Conservation (phyloP, 2,113 vertebrate genomes). For the Coracopsis vasa region DNA sequence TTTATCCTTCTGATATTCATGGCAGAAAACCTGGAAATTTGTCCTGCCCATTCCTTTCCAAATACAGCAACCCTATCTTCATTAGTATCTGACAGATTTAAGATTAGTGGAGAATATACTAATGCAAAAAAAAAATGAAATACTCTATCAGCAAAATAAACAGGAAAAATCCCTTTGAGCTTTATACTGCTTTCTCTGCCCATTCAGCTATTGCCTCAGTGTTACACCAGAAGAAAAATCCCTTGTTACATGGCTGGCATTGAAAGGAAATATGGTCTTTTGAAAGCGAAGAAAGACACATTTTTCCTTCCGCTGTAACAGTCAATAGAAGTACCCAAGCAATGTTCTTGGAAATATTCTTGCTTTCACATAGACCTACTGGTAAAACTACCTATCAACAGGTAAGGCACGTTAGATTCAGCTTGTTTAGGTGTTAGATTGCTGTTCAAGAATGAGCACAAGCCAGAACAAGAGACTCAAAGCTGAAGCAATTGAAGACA, state of each 20-base stretch:
- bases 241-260: not conserved
- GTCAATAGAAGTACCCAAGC: not conserved
- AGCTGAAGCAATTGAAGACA: not conserved
- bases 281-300: not conserved
- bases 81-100: slow-evolving; percentile 11
- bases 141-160: not conserved
- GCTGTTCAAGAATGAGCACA: not conserved
- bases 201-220: not conserved
- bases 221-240: not conserved
- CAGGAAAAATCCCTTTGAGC: not conserved
- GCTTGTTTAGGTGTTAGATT: not conserved
- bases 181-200: not conserved
- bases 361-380: not conserved
- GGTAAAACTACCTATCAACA: not conserved
- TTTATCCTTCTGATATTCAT: slow-evolving; percentile 53
- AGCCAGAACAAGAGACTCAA: not conserved
- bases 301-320: not conserved
- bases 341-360: not conserved
- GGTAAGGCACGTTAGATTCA: not conserved
- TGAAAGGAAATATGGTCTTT: not conserved
- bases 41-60: slow-evolving; percentile 32
- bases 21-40: slow-evolving; percentile 55
- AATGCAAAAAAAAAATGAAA: slow-evolving; percentile 2
- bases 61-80: slow-evolving; percentile 1
- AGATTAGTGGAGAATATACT: not conserved